These are phyloP conservation scores for Cochlearius cochlearius DNA, from an alignment of 2,113 vertebrate genomes.

Conservation along the genomic window DNA sequence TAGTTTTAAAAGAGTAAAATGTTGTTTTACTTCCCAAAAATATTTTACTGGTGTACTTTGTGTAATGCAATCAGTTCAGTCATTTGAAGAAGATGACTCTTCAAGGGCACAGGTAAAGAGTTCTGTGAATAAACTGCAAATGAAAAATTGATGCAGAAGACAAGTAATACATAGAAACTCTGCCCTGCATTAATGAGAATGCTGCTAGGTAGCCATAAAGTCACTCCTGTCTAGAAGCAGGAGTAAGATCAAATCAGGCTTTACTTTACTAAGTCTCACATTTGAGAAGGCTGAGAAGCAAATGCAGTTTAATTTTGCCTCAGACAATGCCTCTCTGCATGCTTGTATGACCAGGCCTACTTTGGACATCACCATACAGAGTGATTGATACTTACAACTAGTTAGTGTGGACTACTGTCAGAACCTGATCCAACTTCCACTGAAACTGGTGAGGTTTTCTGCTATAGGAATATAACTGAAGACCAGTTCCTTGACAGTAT, in stretches of 20 bases:
- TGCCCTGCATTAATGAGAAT: conserved; percentile 41
- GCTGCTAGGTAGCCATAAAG: neutral
- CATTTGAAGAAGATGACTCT: conserved; percentile 26
- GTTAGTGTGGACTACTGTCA: neutral
- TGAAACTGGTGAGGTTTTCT: neutral
- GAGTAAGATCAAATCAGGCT: neutral
- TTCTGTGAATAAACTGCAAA: conserved; percentile 35
- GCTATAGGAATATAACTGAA: neutral
- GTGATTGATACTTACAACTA: neutral
- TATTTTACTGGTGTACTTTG: conserved; percentile 1
- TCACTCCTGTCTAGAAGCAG: neutral
- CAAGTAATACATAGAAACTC: conserved; percentile 27
- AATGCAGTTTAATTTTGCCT: neutral
- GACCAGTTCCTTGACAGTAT: neutral
- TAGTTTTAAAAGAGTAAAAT: neutral
- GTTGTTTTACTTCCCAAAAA: neutral
- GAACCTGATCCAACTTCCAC: neutral
- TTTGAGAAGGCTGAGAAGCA: neutral
- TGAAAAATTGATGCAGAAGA: conserved; percentile 56
- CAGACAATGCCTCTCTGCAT: neutral
- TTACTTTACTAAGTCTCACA: neutral
- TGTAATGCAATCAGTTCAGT: conserved; percentile 1
- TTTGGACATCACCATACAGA: neutral
- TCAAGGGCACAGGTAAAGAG: conserved; percentile 35
- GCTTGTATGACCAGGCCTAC: neutral